These are phyloP conservation scores for Ochropacha duplaris DNA, from an alignment of 2,888 invertebrate species.

Conservation along the genomic window DNA sequence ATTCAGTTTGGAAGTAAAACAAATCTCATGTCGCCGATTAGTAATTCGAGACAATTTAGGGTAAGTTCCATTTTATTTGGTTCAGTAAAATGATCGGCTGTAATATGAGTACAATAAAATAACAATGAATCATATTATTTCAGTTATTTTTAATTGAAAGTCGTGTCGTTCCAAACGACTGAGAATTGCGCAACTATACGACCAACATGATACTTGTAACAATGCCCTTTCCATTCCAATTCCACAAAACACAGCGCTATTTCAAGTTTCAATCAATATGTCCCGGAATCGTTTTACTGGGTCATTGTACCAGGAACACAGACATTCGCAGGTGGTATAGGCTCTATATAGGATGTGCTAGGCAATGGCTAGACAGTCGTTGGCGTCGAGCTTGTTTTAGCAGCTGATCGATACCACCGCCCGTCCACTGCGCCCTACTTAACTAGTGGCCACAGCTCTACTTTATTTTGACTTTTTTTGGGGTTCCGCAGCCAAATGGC, in stretches of 20 bases:
- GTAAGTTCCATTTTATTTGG: constrained; percentile 49
- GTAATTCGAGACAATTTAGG: constrained; percentile 66
- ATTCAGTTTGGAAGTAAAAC: constrained; percentile 68
- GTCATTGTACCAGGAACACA: constrained; percentile 67
- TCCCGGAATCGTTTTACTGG: constrained; percentile 62
- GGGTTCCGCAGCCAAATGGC: too few species aligned
- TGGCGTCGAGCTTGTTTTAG: constrained; percentile 69
- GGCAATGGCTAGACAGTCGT: constrained; percentile 64
- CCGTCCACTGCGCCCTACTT: constrained; percentile 72
- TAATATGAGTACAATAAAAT: not conserved
- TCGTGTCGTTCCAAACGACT: not conserved
- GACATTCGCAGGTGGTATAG: constrained; percentile 55
- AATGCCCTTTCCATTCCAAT: constrained; percentile 47
- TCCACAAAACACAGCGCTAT: constrained; percentile 55
- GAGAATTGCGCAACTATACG: not conserved
- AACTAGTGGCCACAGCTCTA: constrained; percentile 59
- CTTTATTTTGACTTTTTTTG: constrained; percentile 60
- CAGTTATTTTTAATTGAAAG: not conserved
- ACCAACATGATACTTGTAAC: constrained; percentile 1
- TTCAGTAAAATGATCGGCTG: not conserved
- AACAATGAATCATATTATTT: constrained; percentile 1
- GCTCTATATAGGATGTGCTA: constrained; percentile 56
- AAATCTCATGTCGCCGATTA: constrained; percentile 70
- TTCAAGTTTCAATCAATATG: constrained; percentile 63
- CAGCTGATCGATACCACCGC: constrained; percentile 71